Base-by-base conservation (phyloP, 2,113 vertebrate genomes). In the Tragelaphus buxtoni region DNA sequence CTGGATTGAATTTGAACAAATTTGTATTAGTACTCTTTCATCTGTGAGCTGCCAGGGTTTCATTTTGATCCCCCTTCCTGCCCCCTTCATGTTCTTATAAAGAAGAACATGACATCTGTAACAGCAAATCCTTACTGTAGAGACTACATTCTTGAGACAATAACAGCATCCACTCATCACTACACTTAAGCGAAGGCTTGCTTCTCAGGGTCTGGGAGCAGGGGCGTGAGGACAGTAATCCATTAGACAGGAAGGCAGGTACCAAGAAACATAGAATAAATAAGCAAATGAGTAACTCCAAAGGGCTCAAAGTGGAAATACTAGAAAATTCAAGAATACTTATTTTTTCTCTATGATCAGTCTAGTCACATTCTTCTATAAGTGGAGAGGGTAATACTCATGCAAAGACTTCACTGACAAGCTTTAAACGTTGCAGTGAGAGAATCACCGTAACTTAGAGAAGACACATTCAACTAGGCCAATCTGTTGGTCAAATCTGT, bases 301-400 rank as follows among this genome's bases (percentile, higher is more conserved):
- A n/a, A 35, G 22, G 51, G 26, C 35, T 30, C 32, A 60, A 22
- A 32, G 14, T 39, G 79, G 60, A 76, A 81, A 81, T 10, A n/a
- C 24, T 18, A 47, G 89, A 53, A 55, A 88, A 81, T 39, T 77
- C 49, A 51, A 95, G 85, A 51, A 22, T 22, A 6, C 56, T 84
- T 93, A 32, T 79, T 39, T 51, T 39, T 53, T n/a, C 72, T 82
- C 79, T 61, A 93, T 53, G 56, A 42, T 82, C 89, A 61, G 9
- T 79, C 42, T 30, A 61, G 10, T 89, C 60, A 88, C 28, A 69
- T 28, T 85, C 49, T 45, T 18, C 47, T 90, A 17, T 28, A 26
- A 65, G 69, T 61, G 61, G 35, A 84, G 76, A 63, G 47, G 65
- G 28, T 20, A 16, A 35, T 45, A 1, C 13, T 42, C 35, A 91